A percentile compares a stretch with the other conserved stretches of the same genome.
These are phyloP conservation scores for Onthophagus taurus DNA, from an alignment of 1,140 invertebrate genomes.

Conservation along the genomic window DNA sequence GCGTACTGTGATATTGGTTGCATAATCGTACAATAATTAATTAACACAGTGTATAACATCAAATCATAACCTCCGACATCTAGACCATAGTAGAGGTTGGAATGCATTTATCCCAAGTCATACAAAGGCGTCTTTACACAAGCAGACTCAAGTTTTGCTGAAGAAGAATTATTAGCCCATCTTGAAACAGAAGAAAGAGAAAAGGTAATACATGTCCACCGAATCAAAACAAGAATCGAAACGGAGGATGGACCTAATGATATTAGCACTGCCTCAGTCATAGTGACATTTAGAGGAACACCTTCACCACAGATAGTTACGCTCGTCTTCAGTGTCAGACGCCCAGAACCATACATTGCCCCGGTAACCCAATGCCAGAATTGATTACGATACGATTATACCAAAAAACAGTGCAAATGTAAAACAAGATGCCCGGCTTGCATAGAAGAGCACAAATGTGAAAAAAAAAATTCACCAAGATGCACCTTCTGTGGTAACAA, in stretches of 20 bases:
- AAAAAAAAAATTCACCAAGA: too few relatives aligned
- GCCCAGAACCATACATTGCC: neutral
- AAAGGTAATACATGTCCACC: neutral
- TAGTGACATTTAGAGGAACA: neutral
- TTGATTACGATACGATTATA: neutral
- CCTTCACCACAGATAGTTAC: neutral
- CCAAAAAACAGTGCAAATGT: neutral
- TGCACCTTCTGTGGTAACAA: too few relatives aligned
- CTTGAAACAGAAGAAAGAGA: neutral
- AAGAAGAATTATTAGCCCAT: neutral
- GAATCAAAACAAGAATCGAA: neutral
- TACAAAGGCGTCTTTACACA: neutral
- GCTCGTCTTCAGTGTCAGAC: neutral
- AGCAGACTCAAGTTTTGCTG: neutral
- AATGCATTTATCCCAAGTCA: neutral
- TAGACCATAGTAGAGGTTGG: too few relatives aligned
- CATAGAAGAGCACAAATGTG: too few relatives aligned
- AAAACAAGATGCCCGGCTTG: neutral
- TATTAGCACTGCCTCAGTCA: neutral
- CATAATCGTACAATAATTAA: too few relatives aligned
- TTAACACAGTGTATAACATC: too few relatives aligned
- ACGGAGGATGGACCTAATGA: neutral
- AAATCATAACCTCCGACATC: too few relatives aligned
- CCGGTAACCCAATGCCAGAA: neutral
- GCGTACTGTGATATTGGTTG: too few relatives aligned